These are phyloP conservation scores for Kryptolebias marmoratus DNA, from an alignment of 2,113 vertebrate species.

Conservation along the genomic window DNA sequence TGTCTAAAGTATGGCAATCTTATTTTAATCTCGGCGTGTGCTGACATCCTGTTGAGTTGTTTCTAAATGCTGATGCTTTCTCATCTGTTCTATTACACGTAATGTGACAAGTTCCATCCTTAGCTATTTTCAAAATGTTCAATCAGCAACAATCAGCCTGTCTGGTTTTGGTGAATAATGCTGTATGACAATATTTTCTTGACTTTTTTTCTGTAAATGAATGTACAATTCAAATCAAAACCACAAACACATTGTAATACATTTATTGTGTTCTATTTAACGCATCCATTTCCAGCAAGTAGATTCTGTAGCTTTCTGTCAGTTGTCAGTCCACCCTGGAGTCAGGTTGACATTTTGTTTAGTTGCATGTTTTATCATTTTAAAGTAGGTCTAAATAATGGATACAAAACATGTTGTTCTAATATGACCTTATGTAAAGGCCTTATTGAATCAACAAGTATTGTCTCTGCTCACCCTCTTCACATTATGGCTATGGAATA, in stretches of 20 bases:
- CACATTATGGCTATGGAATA: no score
- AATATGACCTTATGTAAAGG: no score
- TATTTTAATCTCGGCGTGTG: not conserved
- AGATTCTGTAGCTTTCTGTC: no score
- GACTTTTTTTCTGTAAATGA: not conserved
- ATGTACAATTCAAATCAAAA: no score
- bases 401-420: no score
- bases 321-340: no score
- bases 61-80: slow-evolving; percentile 6
- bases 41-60: not conserved
- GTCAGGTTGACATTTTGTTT: no score
- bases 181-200: not conserved
- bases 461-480: no score
- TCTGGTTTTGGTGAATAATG: not conserved
- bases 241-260: no score
- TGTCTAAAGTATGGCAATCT: not conserved
- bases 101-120: slow-evolving; percentile 3
- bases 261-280: not conserved
- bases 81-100: not conserved
- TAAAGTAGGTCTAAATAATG: no score
- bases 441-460: no score
- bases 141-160: slow-evolving; percentile 9
- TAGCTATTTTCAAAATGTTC: not conserved
- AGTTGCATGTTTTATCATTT: no score
- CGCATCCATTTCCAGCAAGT: not conserved